Evolutionary conservation across 1,140 invertebrate species (phyloP).

Genomic region (Nephotettix cincticeps): DNA sequence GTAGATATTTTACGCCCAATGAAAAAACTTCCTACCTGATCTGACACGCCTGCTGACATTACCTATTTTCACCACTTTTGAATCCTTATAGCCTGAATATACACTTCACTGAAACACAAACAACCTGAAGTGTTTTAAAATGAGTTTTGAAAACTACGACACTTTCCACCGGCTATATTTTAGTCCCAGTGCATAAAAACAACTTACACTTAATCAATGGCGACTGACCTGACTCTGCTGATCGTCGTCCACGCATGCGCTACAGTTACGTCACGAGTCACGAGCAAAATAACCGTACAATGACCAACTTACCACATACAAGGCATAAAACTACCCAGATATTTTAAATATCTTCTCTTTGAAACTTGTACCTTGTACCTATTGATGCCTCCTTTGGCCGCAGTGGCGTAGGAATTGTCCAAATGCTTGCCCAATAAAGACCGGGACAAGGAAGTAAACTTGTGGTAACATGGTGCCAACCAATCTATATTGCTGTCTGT

Average conservation of each 20-base stretch:
- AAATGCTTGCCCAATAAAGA: too few relatives aligned
- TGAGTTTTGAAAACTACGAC: slow-evolving; percentile 10
- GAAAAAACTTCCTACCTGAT: slow-evolving; percentile 43
- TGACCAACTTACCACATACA: too few relatives aligned
- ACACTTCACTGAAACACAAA: slow-evolving; percentile 15
- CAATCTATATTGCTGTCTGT: too few relatives aligned
- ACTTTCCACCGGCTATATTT: slow-evolving; percentile 31
- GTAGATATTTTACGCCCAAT: slow-evolving; percentile 31
- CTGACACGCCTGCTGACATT: slow-evolving; percentile 52
- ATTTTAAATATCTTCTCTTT: too few relatives aligned
- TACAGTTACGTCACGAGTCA: slow-evolving; percentile 17
- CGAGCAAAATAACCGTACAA: too few relatives aligned
- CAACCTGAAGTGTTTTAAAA: not conserved
- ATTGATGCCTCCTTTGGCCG: too few relatives aligned
- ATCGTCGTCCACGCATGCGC: slow-evolving; percentile 24
- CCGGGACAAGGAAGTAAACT: too few relatives aligned
- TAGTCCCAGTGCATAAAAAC: slow-evolving; percentile 28
- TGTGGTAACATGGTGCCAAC: too few relatives aligned
- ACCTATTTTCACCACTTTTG: slow-evolving; percentile 39
- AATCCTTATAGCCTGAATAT: not conserved
- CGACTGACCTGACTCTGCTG: slow-evolving; percentile 26
- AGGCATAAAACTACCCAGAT: too few relatives aligned
- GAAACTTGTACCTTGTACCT: too few relatives aligned
- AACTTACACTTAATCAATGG: slow-evolving; percentile 21
- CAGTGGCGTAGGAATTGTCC: too few relatives aligned